Base-by-base conservation (phyloP, 1,140 invertebrate species). In the Pseudoatta argentina region DNA sequence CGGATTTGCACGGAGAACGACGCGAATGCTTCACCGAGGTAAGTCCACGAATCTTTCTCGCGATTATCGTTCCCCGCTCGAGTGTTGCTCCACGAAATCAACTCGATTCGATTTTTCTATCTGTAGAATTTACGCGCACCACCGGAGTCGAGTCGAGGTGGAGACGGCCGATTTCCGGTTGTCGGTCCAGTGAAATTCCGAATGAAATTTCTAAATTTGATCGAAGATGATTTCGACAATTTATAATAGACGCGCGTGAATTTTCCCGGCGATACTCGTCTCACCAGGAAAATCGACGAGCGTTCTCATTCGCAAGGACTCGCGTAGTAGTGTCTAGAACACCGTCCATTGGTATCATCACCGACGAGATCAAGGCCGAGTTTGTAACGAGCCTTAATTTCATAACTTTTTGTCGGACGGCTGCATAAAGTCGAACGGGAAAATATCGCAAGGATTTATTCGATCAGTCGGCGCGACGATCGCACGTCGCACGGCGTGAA, bases 261-360 rank as follows among this genome's bases (percentile, higher is more conserved):
- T 14, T 3, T 21, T 21, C 34, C 4, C 34, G n/a, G 0, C n/a
- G 34, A 4, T 10, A 0, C 4, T 67, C 64, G 34, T 8, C 57
- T 3, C 24, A 16, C 1, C 16, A n/a, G 30, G 16, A 30, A 3
- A 10, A 64, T 39, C 86, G 75, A 88, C 71, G 55, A 90, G 71
- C 77, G 34, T 85, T 66, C 66, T 24, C 63, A 63, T 21, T 18
- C 16, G 18, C 39, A 2, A 16, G 12, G 78, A 87, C 78, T 87
- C 53, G 78, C 83, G 66, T 76, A 86, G 90, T 92, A 72, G 44
- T 66, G 90, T 78, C 92, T 93, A 53, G 34, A 39, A 14, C 66
- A 64, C 91, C 92, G 92, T 89, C 91, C 66, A 53, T 76, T 78
- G 66, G 72, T 88, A 61, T 87, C 83, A 53, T 71, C 83, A 92